Base-by-base conservation (phyloP, 2,797 vertebrate genomes). In the Sphenodon punctatus region DNA sequence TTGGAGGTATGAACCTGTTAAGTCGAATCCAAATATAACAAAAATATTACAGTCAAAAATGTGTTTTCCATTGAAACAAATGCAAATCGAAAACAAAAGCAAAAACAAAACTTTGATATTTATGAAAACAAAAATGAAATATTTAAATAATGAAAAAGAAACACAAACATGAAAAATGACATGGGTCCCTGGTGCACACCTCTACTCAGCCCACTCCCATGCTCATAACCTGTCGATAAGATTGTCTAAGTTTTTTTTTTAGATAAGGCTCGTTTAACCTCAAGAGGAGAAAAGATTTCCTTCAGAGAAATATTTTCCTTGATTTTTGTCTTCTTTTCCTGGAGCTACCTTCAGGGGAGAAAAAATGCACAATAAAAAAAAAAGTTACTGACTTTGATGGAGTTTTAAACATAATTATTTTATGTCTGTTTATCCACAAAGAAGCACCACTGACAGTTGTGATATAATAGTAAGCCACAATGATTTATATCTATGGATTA, bases 401-500 rank as follows among this genome's bases (percentile, higher is more conserved):
- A 66, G 71, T 78, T 89, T 91, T 78, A 86, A 53, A 80, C 53
- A 23, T 75, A 91, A 93, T 88, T 91, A 91, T 91, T 91, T 91
- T 60, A 75, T 41, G 60, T 43, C 69, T 92, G 75, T 88, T 95
- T 94, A 93, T 80, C 88, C 69, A 83, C 66, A 86, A 71, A 41
- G 79, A 92, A 80, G 45, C 20, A 53, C 38, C 53, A 59, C 1
- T 75, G 76, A 81, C 73, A 87, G 75, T 56, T 55, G 69, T 85
- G 88, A 84, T 83, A n/a, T 67, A 86, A 87, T 66, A 82, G 82
- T 19, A 27, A 65, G 17, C 16, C 79, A 30, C 12, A 66, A n/a
- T 88, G 77, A 96, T 93, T 94, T 95, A 68, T 94, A 85, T 85
- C 86, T 88, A 91, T 92, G 85, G 94, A 94, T 95, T 94, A 89